These are phyloP conservation scores for Phrynosoma platyrhinos DNA, from an alignment of 2,113 vertebrate species.

Conservation along the genomic window DNA sequence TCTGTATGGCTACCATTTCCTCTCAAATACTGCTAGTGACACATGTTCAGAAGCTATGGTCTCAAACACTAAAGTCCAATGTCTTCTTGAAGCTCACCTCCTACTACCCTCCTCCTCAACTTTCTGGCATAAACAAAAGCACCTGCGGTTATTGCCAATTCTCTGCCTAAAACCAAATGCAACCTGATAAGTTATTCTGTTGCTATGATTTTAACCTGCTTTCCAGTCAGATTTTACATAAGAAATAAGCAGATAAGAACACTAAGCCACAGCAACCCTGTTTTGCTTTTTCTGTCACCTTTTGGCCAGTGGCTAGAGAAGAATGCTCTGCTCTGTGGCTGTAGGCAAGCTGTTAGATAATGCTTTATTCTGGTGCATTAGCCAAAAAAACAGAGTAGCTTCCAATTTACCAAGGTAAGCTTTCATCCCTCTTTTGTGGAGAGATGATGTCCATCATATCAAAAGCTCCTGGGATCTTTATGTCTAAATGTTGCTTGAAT, in stretches of 20 bases:
- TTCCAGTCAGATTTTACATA: constrained; percentile 57
- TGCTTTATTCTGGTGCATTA: background rate
- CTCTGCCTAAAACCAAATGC: background rate
- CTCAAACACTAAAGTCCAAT: too few relatives aligned
- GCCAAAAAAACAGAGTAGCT: too few relatives aligned
- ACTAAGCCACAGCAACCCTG: constrained; percentile 55
- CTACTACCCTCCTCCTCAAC: too few relatives aligned
- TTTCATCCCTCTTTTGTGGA: constrained; percentile 54
- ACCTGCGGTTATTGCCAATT: background rate
- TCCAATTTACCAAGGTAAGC: constrained; percentile 36
- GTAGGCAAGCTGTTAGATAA: constrained; percentile 50
- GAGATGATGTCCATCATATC: background rate
- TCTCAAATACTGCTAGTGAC: too few relatives aligned
- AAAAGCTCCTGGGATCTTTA: background rate
- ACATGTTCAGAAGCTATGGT: too few relatives aligned
- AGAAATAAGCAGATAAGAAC: constrained; percentile 66
- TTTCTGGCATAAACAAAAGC: too few relatives aligned
- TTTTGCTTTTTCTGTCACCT: constrained; percentile 27
- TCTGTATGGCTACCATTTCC: too few relatives aligned
- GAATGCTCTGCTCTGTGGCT: background rate
- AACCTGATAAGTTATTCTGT: background rate
- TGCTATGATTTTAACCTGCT: background rate
- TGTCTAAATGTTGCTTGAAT: background rate
- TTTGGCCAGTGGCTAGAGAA: constrained; percentile 61
- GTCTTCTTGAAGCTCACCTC: too few relatives aligned